Conservation (phyloP, 2,888 invertebrate species). For the Eristalis tenax region DNA sequence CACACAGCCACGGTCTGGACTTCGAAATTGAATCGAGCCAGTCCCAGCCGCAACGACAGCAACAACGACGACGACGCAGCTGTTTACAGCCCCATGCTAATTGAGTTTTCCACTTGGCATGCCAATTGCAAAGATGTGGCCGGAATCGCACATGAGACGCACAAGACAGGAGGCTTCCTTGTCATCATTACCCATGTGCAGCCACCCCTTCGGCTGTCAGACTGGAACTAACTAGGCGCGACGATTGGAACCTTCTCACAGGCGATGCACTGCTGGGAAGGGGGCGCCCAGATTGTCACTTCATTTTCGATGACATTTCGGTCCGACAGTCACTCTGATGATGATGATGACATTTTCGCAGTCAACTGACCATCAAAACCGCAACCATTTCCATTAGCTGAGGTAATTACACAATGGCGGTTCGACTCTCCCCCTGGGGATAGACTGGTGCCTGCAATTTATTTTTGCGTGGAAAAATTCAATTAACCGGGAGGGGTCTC, state of each 20-base stretch:
- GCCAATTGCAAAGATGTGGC: conserved; percentile 21
- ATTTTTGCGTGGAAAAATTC: conserved; percentile 70
- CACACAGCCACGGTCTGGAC: conserved; percentile 20
- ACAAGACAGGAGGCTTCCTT: conserved; percentile 3
- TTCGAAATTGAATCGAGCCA: conserved; percentile 28
- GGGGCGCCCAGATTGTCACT: conserved; percentile 57
- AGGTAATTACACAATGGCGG: conserved; percentile 59
- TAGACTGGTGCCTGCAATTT: conserved; percentile 62
- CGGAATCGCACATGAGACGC: conserved; percentile 6
- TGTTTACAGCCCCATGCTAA: conserved; percentile 59
- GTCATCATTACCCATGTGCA: conserved; percentile 46
- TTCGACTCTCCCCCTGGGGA: not conserved
- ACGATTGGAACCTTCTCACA: conserved; percentile 24
- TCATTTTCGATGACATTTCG: conserved; percentile 67
- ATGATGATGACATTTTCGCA: conserved; percentile 71
- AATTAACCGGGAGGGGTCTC: conserved; percentile 56
- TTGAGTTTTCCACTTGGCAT: conserved; percentile 58
- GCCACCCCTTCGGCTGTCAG: conserved; percentile 35
- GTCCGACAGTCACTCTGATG: conserved; percentile 58
- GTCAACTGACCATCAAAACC: conserved; percentile 67
- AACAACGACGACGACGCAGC: conserved; percentile 6
- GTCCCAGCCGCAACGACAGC: conserved; percentile 30
- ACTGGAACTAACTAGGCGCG: conserved; percentile 62
- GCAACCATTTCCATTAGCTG: conserved; percentile 60
- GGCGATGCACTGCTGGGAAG: not conserved